These are phyloP conservation scores for Reinhardtius hippoglossoides DNA, from an alignment of 2,113 vertebrate genomes.

Conservation along the genomic window DNA sequence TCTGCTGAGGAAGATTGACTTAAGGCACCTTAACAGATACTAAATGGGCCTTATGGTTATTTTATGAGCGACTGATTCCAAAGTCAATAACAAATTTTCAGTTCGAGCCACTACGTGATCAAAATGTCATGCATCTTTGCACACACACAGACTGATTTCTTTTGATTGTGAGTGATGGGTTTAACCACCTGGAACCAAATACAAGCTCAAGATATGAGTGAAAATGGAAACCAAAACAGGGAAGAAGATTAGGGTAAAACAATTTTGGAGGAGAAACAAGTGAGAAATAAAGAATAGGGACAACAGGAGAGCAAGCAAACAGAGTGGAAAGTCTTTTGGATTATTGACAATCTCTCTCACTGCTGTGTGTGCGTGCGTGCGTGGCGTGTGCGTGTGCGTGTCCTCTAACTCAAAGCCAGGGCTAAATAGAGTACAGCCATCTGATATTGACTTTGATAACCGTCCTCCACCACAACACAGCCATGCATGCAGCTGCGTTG, in stretches of 20 bases:
- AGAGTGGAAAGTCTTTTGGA: slow-evolving; percentile 29
- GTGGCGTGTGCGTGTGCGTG: slow-evolving; percentile 13
- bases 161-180: not conserved
- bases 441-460: slow-evolving; percentile 55
- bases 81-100: not conserved
- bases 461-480: slow-evolving; percentile 27
- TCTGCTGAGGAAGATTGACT: not conserved
- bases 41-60: not conserved
- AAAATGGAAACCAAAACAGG: not conserved
- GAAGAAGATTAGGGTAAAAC: not conserved
- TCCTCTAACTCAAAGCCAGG: slow-evolving; percentile 31
- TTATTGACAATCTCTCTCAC: slow-evolving; percentile 34
- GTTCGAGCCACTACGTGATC: not conserved
- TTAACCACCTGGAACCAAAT: slow-evolving; percentile 5
- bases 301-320: slow-evolving; percentile 5
- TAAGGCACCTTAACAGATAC: not conserved
- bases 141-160: not conserved
- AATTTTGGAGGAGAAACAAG: too few relatives aligned
- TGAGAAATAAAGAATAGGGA: not conserved
- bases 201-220: not conserved
- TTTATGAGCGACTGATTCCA: not conserved
- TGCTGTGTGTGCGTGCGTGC: not conserved
- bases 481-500: slow-evolving; percentile 4
- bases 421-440: slow-evolving; percentile 47
- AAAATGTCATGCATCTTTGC: not conserved